phyloP scores from a whole-genome alignment of 2,113 vertebrate species.

The Elachura formosa region DNA sequence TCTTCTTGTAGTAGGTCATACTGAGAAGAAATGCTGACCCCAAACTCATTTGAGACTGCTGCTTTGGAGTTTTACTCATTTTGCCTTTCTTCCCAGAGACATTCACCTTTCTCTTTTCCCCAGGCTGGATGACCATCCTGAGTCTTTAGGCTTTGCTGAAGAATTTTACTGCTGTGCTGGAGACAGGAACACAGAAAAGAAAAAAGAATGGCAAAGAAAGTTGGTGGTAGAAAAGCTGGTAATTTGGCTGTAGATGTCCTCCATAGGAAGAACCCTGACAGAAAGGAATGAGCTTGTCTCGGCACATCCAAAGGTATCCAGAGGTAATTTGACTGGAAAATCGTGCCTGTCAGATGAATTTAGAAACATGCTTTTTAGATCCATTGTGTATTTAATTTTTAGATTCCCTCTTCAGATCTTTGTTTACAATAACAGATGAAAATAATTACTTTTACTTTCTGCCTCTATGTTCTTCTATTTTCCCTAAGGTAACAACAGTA shows the following conservation, averaged over 20 bases:
- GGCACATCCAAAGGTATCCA: background rate
- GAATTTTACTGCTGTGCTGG: background rate
- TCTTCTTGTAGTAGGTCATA: background rate
- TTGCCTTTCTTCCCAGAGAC: background rate
- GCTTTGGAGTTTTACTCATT: background rate
- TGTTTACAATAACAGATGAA: constrained; percentile 54
- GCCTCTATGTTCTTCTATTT: background rate
- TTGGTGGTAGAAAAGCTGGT: background rate
- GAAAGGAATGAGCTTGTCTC: background rate
- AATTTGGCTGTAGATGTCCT: background rate
- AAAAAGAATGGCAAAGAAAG: rapidly evolving
- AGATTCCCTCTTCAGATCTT: constrained; percentile 18
- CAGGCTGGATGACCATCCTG: background rate
- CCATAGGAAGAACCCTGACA: background rate
- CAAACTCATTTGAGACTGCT: background rate
- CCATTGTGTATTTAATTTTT: constrained; percentile 39
- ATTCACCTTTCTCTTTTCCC: background rate
- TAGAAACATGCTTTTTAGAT: background rate
- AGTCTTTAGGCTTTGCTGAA: background rate
- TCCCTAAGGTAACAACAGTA: background rate
- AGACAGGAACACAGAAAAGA: background rate
- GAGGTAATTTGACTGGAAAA: background rate
- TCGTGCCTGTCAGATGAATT: background rate
- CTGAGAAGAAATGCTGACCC: background rate
- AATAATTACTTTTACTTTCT: constrained; percentile 40